A percentile compares a stretch with the other conserved stretches of the same genome.
These are phyloP conservation scores for Gobio occitaniae DNA, from an alignment of 2,797 vertebrate species.

Conservation along the genomic window DNA sequence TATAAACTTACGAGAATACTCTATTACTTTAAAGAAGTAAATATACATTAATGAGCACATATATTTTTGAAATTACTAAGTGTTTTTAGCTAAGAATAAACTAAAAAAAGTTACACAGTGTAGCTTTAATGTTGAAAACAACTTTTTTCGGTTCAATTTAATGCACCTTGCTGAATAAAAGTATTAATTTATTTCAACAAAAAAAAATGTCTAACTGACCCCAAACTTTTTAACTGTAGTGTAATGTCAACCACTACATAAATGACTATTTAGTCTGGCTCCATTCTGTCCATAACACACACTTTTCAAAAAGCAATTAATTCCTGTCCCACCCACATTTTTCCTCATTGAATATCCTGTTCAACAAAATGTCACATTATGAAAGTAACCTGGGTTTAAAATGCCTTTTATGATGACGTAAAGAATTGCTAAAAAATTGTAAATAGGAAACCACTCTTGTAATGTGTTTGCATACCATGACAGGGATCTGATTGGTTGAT, in stretches of 20 bases:
- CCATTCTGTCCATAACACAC: neutral
- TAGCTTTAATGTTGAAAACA: neutral
- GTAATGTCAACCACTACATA: neutral
- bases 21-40: no score
- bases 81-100: no score
- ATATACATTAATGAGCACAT: no score
- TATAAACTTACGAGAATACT: no score
- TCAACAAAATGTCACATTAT: neutral
- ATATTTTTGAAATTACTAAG: no score
- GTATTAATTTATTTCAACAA: no score
- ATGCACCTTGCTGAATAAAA: no score
- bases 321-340: neutral
- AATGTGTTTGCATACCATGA: constrained; percentile 86
- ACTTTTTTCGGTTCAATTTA: no score
- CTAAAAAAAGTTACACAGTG: no score
- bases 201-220: neutral
- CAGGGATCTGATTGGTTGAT: constrained; percentile 93
- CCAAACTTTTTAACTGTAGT: neutral
- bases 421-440: neutral
- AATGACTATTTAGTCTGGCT: neutral
- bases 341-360: neutral
- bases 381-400: neutral
- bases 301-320: neutral
- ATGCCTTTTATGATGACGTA: neutral
- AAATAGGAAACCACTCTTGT: constrained; percentile 16